Evolutionary conservation across 2,113 vertebrate species (phyloP).

Genomic region (Hirundichthys speculiger): DNA sequence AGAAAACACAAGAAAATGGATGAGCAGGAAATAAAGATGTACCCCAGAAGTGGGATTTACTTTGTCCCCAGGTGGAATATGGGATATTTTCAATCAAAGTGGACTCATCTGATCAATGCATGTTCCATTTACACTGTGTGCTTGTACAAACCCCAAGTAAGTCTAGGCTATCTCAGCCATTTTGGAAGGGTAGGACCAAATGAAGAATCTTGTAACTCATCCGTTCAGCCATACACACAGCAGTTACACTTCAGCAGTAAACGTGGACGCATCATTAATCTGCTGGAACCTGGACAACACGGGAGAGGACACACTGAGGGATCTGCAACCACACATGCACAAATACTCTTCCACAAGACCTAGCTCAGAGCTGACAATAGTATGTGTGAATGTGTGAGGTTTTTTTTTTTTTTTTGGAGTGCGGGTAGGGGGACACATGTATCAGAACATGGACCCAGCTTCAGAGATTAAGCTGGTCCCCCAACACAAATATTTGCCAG

Average conservation of each 20-base stretch:
- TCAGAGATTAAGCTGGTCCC: constrained; percentile 73
- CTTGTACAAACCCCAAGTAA: constrained; percentile 33
- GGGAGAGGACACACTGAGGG: constrained; percentile 22
- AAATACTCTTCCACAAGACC: no score
- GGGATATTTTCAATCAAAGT: constrained; percentile 61
- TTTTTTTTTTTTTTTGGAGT: background rate
- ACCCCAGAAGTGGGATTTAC: constrained; percentile 60
- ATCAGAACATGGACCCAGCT: constrained; percentile 47
- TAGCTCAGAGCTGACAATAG: constrained; percentile 26
- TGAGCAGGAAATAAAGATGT: constrained; percentile 67
- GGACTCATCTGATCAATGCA: constrained; percentile 54
- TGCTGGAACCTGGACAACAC: constrained; percentile 49
- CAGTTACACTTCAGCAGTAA: constrained; percentile 47
- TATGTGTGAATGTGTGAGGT: constrained; percentile 1
- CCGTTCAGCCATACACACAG: constrained; percentile 36
- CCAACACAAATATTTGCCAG: constrained; percentile 82
- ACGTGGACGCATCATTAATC: constrained; percentile 39
- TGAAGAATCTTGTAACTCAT: constrained; percentile 16
- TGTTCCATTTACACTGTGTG: constrained; percentile 37
- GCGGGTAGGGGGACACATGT: constrained; percentile 9
- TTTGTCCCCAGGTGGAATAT: constrained; percentile 62
- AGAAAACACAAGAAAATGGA: constrained; percentile 50
- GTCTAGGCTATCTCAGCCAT: constrained; percentile 8
- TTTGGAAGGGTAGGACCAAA: no score
- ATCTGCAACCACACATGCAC: constrained; percentile 28